phyloP scores from a whole-genome alignment of 2,113 vertebrate genomes.

The Salminus brasiliensis region DNA sequence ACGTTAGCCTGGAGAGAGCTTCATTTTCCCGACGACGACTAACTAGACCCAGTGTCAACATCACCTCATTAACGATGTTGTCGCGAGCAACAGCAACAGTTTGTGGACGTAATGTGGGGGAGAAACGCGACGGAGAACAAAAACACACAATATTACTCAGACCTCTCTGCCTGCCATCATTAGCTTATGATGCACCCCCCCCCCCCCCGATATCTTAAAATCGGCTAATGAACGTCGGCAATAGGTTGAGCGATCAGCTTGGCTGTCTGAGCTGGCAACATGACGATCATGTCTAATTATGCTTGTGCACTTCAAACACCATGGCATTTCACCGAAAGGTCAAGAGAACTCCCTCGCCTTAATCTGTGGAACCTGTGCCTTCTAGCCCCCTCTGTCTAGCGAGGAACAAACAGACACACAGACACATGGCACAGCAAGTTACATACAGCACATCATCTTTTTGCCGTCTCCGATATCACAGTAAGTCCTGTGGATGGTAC shows the following conservation, averaged over 20 bases:
- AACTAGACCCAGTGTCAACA: constrained; percentile 61
- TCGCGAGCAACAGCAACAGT: constrained; percentile 62
- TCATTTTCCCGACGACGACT: constrained; percentile 71
- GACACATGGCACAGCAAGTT: not conserved
- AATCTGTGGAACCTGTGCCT: constrained; percentile 68
- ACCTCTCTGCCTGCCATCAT: constrained; percentile 62
- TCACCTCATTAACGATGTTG: constrained; percentile 77
- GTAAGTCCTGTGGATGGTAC: too few species aligned
- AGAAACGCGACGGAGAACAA: constrained; percentile 46
- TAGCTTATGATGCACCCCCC: constrained; percentile 74
- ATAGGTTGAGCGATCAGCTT: constrained; percentile 33
- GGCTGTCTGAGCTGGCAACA: constrained; percentile 58
- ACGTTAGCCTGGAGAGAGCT: constrained; percentile 74
- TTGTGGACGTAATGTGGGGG: constrained; percentile 59
- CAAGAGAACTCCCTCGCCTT: constrained; percentile 72
- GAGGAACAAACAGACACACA: not conserved
- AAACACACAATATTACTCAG: constrained; percentile 67
- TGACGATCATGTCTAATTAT: constrained; percentile 70
- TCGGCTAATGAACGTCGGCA: constrained; percentile 66
- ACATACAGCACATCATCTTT: not conserved
- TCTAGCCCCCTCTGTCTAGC: constrained; percentile 42
- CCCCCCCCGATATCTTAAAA: constrained; percentile 68
- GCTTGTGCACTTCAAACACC: constrained; percentile 66
- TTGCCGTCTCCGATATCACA: too few species aligned
- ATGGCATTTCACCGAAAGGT: constrained; percentile 77